phyloP scores from a whole-genome alignment of 2,797 vertebrate species.

The Hylomyscus alleni region DNA sequence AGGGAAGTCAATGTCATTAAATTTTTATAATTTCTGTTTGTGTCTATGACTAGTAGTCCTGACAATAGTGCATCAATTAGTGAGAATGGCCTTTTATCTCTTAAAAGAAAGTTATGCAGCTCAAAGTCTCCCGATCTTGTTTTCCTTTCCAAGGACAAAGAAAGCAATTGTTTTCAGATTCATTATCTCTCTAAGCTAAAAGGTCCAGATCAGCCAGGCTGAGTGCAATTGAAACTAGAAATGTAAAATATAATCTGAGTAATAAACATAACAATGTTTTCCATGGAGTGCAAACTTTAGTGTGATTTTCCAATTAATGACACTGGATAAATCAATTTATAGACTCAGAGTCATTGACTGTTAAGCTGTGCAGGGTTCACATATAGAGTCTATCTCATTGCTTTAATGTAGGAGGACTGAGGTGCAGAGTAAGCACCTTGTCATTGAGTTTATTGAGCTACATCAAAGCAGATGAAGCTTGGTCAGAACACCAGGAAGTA shows the following conservation, averaged over 20 bases:
- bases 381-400: neutral
- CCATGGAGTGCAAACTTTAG: neutral
- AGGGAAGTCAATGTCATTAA: neutral
- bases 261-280: neutral
- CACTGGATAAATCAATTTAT: neutral
- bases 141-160: slow-evolving; percentile 67
- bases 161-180: slow-evolving; percentile 50
- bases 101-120: slow-evolving; percentile 11
- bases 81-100: neutral
- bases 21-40: neutral
- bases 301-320: slow-evolving; percentile 4
- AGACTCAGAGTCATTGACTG: neutral
- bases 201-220: neutral
- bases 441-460: neutral
- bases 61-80: neutral
- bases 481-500: neutral
- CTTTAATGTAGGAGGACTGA: neutral
- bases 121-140: slow-evolving; percentile 35
- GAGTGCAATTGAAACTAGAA: neutral
- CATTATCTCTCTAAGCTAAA: slow-evolving; percentile 60
- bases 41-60: neutral
- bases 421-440: neutral
- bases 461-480: neutral
- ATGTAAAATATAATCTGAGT: neutral
- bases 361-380: neutral